Conservation (phyloP, 2,113 vertebrate genomes). For the Aptenodytes forsteri region DNA sequence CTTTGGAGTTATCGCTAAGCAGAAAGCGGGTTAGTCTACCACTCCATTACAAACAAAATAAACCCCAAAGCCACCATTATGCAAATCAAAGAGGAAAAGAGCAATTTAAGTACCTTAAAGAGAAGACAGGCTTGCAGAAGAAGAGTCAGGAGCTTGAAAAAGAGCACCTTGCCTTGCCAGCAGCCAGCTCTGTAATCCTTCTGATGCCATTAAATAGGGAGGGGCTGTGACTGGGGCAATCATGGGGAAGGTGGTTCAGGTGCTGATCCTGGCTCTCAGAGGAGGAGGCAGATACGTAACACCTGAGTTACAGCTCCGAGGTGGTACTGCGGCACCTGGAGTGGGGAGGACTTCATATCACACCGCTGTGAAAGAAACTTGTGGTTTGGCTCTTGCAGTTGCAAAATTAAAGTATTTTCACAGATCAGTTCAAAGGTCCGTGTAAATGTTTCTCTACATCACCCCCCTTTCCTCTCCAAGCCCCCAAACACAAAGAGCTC, state of each 20-base stretch:
- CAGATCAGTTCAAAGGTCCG: neutral
- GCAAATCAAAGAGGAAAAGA: neutral
- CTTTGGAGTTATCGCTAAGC: neutral
- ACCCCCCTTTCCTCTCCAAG: neutral
- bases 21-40: neutral
- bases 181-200: fast-evolving
- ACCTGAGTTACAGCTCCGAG: neutral
- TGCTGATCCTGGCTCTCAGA: neutral
- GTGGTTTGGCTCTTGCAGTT: neutral
- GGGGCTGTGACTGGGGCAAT: neutral
- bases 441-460: neutral
- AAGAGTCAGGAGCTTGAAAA: neutral
- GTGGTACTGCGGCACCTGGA: neutral
- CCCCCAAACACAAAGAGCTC: neutral
- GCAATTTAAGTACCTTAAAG: neutral
- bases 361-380: fast-evolving
- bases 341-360: neutral
- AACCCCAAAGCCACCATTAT: neutral
- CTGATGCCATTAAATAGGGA: fast-evolving
- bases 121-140: neutral
- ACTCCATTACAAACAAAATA: neutral
- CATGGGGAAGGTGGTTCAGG: no score
- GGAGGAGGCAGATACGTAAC: neutral
- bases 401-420: neutral
- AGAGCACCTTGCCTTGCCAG: neutral